Base-by-base conservation (phyloP, 2,888 invertebrate species). In the Ecdyonurus torrentis region DNA sequence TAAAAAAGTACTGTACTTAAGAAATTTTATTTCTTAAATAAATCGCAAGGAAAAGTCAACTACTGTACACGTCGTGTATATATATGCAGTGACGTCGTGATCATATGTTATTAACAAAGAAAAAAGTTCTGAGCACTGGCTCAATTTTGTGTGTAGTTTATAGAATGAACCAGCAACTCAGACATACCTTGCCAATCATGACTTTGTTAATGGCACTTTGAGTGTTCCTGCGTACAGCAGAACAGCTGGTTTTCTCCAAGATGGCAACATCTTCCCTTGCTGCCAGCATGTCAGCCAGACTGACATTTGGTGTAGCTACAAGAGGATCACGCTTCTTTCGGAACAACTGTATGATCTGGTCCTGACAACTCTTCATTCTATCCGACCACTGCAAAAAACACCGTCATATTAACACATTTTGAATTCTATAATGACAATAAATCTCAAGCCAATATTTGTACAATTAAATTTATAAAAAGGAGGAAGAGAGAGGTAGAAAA, bases 161-260 rank as follows among this genome's bases (percentile, higher is more conserved):
- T n/a, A n/a, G n/a, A n/a, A n/a, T n/a, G n/a, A n/a, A n/a, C n/a
- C 37, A 37, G 5, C 37, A 37, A 5, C 7, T 15, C 25, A 22
- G 58, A 69, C 76, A 73, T 70, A 88, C 89, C 75, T 77, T 78
- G 65, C 95, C 94, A 72, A 96, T 96, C 37, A 93, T 83, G 65
- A 95, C 87, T 78, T 86, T 89, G 70, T 94, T 94, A 25, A 97
- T 82, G 63, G 86, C 81, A 62, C 88, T 86, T 70, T 83, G 83
- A 0, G 95, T 95, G 70, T 90, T 89, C 74, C 87, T 87, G 64
- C 95, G 80, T 0, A 94, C 92, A 64, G 80, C 80, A 0, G 91
- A 90, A 70, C 83, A 91, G 66, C 93, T 93, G 0, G 94, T 96
- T 75, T 96, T 97, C 75, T 96, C 93, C 18, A 95, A 83, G n/a